phyloP scores from a whole-genome alignment of 2,888 invertebrate genomes.

The Euzophera pinguis region DNA sequence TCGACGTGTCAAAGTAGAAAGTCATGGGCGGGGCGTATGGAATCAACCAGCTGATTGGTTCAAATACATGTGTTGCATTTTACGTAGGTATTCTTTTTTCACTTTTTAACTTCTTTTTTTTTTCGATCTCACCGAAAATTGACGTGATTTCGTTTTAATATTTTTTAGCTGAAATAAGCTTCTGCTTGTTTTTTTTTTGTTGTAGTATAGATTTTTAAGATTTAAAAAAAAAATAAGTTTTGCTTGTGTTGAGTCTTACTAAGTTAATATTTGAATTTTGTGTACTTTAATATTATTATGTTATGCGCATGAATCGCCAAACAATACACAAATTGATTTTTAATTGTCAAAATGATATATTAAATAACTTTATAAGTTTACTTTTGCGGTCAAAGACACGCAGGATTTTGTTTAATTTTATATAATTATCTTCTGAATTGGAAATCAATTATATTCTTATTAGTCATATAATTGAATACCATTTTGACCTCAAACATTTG shows the following conservation, averaged over 20 bases:
- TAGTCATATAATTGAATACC: constrained; percentile 8
- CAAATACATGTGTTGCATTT: constrained; percentile 67
- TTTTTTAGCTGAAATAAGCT: not conserved
- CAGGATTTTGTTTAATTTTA: constrained; percentile 8
- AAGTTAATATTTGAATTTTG: not conserved
- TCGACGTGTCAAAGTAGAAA: constrained; percentile 67
- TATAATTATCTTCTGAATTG: constrained; percentile 13
- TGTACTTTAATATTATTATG: not conserved
- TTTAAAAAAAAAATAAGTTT: too few species aligned
- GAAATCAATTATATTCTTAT: constrained; percentile 20
- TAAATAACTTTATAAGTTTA: not conserved
- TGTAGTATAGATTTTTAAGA: too few species aligned
- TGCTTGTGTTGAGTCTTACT: too few species aligned
- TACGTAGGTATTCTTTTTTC: constrained; percentile 68
- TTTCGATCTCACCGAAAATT: constrained; percentile 6
- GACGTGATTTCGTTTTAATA: constrained; percentile 19
- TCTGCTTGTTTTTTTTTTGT: not conserved
- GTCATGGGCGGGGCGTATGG: constrained; percentile 66
- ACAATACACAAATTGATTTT: constrained; percentile 11
- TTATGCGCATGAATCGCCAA: too few species aligned
- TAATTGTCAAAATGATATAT: constrained; percentile 12
- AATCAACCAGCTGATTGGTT: constrained; percentile 72
- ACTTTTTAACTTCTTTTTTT: constrained; percentile 32
- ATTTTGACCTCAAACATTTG: not conserved
- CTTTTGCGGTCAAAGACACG: constrained; percentile 8